These are phyloP conservation scores for Morone chrysops DNA, from an alignment of 2,113 vertebrate genomes.

Conservation along the genomic window DNA sequence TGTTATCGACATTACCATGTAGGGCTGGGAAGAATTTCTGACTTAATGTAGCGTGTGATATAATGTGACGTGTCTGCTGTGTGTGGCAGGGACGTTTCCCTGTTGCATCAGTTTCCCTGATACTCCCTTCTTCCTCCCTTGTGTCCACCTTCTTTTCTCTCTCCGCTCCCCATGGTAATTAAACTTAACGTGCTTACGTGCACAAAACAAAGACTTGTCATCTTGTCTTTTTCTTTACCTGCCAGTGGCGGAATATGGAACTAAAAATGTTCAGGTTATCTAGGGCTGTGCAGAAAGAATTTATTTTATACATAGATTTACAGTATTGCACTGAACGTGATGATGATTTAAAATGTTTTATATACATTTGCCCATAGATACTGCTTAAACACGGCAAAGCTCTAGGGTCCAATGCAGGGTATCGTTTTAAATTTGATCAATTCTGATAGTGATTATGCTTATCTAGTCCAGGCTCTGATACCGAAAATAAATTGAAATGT, in stretches of 20 bases:
- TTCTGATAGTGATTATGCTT: too few species aligned
- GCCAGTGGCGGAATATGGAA: not conserved
- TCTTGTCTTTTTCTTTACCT: conserved; percentile 15
- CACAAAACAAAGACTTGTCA: conserved; percentile 67
- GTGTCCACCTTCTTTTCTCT: conserved; percentile 66
- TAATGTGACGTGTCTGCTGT: conserved; percentile 84
- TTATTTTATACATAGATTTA: too few species aligned
- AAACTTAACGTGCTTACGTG: conserved; percentile 77
- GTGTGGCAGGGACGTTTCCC: conserved; percentile 57
- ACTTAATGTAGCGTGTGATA: conserved; percentile 89
- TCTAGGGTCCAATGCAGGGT: too few species aligned
- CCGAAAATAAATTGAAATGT: too few species aligned
- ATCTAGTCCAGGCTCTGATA: too few species aligned
- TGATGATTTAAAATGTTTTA: too few species aligned
- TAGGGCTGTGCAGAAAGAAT: too few species aligned
- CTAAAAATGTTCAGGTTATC: not conserved
- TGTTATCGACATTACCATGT: conserved; percentile 90
- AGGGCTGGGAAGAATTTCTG: conserved; percentile 88
- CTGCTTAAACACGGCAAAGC: too few species aligned
- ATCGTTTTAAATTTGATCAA: too few species aligned
- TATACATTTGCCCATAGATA: too few species aligned
- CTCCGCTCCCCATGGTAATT: conserved; percentile 93
- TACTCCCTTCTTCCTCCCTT: conserved; percentile 50
- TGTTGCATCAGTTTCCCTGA: conserved; percentile 74
- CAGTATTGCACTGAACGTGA: too few species aligned